Evolutionary conservation across 1,140 invertebrate genomes (phyloP), one percentile per base, ranked within the genome.

Genomic region (Hycleus cichorii): DNA sequence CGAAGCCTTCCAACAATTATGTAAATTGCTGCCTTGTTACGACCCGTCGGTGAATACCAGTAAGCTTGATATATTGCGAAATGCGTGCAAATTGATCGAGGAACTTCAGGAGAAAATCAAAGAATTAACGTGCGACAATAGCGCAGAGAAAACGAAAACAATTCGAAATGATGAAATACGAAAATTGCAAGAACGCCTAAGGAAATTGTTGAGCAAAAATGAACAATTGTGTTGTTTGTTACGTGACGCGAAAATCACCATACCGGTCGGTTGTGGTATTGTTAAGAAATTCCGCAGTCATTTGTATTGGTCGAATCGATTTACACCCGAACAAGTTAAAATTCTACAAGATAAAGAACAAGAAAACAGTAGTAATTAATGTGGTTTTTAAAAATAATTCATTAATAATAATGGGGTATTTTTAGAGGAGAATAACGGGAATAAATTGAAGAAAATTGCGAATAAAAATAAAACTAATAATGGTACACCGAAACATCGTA

Each of bases 31-130:
- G 9, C 80, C 80, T 6, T 72, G 71, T 46, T 72, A 77, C 63
- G 74, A 78, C 60, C 74, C 77, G 10, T 71, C 77, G 4, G 54
- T 71, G 6, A 72, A 64, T 5, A 50, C 69, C 4, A 72, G 72
- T 25, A 78, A 78, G 70, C 68, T 77, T n/a, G 74, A 77, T 43
- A 77, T 80, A 40, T 62, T 80, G 5, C 68, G 69, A 55, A 69
- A 74, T 62, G 72, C 78, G 11, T 62, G 72, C 24, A 65, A 65
- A 52, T 74, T 75, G 59, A 79, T 81, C 18, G 66, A 70, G 49
- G 70, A 77, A 49, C 66, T 80, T 3, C 73, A 79, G 65, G 64
- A 69, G 51, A 74, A 77, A 65, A 65, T 76, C 47, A 62, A 73
- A 32, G 64, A 72, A 45, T 59, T 73, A 8, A 40, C 74, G 11